These are phyloP conservation scores for Hypomesus transpacificus DNA, from an alignment of 2,113 vertebrate genomes.

Conservation along the genomic window DNA sequence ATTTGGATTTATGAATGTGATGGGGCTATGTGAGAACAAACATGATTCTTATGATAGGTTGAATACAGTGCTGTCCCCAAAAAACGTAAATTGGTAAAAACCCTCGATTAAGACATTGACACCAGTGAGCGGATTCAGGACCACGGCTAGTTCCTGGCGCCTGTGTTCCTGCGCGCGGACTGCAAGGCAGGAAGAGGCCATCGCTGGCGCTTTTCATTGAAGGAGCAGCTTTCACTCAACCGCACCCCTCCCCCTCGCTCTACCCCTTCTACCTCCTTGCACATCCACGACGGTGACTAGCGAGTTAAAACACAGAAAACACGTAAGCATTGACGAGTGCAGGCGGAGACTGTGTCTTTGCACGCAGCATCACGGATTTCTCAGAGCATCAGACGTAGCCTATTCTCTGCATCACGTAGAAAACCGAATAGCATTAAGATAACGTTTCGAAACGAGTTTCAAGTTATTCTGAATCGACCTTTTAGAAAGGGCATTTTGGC, in stretches of 20 bases:
- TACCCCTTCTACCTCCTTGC: slow-evolving; percentile 51
- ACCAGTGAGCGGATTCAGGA: slow-evolving; percentile 64
- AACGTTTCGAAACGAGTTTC: not conserved
- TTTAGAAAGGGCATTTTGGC: not conserved
- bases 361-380: slow-evolving; percentile 66
- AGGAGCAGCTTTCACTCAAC: slow-evolving; percentile 31
- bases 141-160: slow-evolving; percentile 70
- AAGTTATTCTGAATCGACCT: not conserved
- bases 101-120: not conserved
- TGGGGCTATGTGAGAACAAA: no score
- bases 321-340: slow-evolving; percentile 82
- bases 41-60: no score
- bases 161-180: slow-evolving; percentile 22
- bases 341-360: slow-evolving; percentile 68
- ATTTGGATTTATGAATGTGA: no score
- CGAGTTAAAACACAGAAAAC: slow-evolving; percentile 78
- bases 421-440: not conserved
- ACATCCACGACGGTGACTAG: slow-evolving; percentile 76
- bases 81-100: not conserved
- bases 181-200: slow-evolving; percentile 56
- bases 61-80: no score
- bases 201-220: slow-evolving; percentile 52
- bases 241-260: slow-evolving; percentile 23
- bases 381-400: slow-evolving; percentile 64
- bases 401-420: slow-evolving; percentile 62